Base-by-base conservation (phyloP, 2,797 vertebrate species). In the Scomberomorus guttatus region DNA sequence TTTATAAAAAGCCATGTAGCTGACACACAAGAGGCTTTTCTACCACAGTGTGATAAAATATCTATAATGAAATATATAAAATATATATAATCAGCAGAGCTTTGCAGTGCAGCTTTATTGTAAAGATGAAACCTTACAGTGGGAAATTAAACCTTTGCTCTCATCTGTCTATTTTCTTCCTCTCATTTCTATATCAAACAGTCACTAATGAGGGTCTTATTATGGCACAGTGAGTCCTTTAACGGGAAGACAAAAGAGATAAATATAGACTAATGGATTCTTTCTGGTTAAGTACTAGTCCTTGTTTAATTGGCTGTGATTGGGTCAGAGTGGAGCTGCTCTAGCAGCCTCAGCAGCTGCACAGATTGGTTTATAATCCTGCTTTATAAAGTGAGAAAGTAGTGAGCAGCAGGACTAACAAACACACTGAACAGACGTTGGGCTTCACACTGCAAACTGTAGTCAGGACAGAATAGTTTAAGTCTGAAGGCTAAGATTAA, bases 251-350 rank as follows among this genome's bases (percentile, higher is more conserved):
- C 63, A 58, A 67, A 66, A 61, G 34, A 77, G 48, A 54, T 59
- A 83, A 76, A 85, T 82, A 55, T 32, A 77, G 54, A 75, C 37
- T 72, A 69, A 80, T 75, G 34, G 44, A 82, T 14, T 73, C 39
- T 52, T 77, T 71, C 60, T 68, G 63, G 10, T 39, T 80, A 67
- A 85, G 82, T 69, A 58, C 27, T 56, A 20, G 18, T 18, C 59
- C 61, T 11, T 4, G 44, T 39, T 63, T 63, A 56, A 70, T 52
- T 22, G 44, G 44, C 13, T 1, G 15, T 39, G 52, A 58, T 73
- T 27, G 11, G 54, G 10, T 62, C 58, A 44, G 66, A 32, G 9
- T 12, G 48, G 14, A 74, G 39, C 55, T 29, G 64, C 62, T 63
- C 34, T 13, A 42, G 32, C 4, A 24, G 42, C 24, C 60, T 71